phyloP scores from a whole-genome alignment of 2,797 vertebrate genomes.

The Falco biarmicus region DNA sequence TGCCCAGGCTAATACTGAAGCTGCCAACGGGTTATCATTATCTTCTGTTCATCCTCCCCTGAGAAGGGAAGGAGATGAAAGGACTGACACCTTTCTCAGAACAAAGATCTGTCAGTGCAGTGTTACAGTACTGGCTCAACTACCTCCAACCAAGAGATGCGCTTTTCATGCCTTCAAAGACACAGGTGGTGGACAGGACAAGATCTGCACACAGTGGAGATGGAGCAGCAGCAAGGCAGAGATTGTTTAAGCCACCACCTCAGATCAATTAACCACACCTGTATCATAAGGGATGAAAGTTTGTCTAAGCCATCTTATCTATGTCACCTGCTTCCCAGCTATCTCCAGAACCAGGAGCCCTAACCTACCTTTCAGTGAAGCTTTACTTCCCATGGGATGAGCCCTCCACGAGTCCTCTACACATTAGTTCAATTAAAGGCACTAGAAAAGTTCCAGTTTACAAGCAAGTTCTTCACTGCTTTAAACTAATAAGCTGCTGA shows the following conservation, averaged over 20 bases:
- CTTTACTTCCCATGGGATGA: not conserved
- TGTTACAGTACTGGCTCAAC: not conserved
- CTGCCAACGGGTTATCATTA: not conserved
- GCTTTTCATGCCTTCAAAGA: not conserved
- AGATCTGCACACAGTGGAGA: not conserved
- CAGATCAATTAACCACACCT: not conserved
- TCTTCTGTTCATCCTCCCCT: not conserved
- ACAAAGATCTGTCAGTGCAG: not conserved
- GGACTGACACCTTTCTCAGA: not conserved
- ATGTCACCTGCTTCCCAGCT: not conserved
- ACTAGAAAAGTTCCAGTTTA: not conserved
- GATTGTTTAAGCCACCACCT: not conserved
- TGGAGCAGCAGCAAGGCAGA: not conserved
- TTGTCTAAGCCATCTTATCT: not conserved
- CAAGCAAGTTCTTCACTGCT: not conserved
- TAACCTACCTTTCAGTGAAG: not conserved
- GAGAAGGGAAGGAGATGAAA: not conserved
- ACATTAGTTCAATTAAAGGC: not conserved
- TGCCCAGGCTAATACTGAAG: not conserved
- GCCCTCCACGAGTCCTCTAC: not conserved
- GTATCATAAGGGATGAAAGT: not conserved
- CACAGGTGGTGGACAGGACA: not conserved
- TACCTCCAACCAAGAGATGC: not conserved
- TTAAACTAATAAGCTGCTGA: not conserved
- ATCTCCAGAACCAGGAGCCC: not conserved